Conservation (phyloP, 2,888 invertebrate species). For the Linyphia triangularis region DNA sequence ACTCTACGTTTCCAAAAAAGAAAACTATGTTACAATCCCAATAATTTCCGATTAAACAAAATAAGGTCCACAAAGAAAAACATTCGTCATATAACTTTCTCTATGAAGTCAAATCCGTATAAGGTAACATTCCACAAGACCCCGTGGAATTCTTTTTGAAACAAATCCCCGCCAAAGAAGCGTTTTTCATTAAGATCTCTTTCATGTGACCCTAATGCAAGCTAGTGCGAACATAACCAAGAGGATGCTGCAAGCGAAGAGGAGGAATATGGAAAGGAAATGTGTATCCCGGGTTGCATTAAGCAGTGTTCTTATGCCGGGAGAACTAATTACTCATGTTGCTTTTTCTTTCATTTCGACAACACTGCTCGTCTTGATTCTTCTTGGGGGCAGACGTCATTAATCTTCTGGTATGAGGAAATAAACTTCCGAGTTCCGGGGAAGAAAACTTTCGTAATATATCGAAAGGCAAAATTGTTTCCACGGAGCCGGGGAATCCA, state of each 20-base stretch:
- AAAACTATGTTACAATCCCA: too few relatives aligned
- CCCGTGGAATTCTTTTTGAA: too few relatives aligned
- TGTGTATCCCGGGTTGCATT: slow-evolving; percentile 68
- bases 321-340: slow-evolving; percentile 75
- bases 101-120: too few relatives aligned
- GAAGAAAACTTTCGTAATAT: slow-evolving; percentile 75
- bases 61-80: too few relatives aligned
- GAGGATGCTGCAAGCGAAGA: not conserved
- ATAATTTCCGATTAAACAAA: too few relatives aligned
- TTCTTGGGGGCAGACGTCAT: slow-evolving; percentile 69
- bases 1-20: too few relatives aligned
- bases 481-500: slow-evolving; percentile 50
- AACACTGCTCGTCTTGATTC: slow-evolving; percentile 66
- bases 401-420: slow-evolving; percentile 73
- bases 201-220: not conserved
- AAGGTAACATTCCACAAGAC: too few relatives aligned
- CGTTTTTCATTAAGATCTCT: not conserved
- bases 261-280: slow-evolving; percentile 30
- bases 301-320: slow-evolving; percentile 70
- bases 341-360: slow-evolving; percentile 75
- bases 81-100: too few relatives aligned
- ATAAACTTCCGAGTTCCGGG: slow-evolving; percentile 73
- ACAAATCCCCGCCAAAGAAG: too few relatives aligned
- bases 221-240: not conserved
- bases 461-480: slow-evolving; percentile 70